Evolutionary conservation across 64 coral and sea anemone genomes (phyloP).

Genomic region (Stichodactyla mertensii): DNA sequence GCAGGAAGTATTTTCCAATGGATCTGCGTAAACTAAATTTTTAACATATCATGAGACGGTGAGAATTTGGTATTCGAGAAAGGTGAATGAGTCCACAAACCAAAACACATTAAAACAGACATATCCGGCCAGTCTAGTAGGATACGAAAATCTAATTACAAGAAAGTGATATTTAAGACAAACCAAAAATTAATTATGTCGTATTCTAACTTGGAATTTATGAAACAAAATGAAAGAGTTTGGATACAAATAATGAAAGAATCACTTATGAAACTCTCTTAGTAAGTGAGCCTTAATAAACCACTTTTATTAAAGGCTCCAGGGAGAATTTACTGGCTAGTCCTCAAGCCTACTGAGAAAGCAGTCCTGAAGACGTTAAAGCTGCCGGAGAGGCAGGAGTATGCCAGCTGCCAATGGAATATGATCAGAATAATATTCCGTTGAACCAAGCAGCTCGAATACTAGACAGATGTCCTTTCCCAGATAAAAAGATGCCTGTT

Average conservation of each 20-base stretch:
- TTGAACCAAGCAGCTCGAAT: too few relatives aligned
- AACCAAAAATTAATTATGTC: not conserved
- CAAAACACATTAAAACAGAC: not conserved
- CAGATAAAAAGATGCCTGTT: too few relatives aligned
- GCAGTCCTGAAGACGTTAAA: not conserved
- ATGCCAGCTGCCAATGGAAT: not conserved
- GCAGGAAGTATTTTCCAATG: not conserved
- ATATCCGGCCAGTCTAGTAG: not conserved
- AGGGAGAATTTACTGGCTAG: not conserved
- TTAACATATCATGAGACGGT: not conserved
- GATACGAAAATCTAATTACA: too few relatives aligned
- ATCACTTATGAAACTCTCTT: not conserved
- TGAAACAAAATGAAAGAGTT: not conserved
- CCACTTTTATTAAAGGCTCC: not conserved
- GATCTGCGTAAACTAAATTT: not conserved
- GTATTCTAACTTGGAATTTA: not conserved
- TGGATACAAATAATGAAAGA: not conserved
- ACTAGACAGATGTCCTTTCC: too few relatives aligned
- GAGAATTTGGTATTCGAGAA: not conserved
- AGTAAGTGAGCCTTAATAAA: conserved; percentile 3
- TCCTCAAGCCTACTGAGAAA: not conserved
- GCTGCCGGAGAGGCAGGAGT: not conserved
- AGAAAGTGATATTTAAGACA: not conserved
- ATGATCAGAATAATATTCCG: too few relatives aligned
- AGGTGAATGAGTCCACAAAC: not conserved